These are phyloP conservation scores for Tor tambroides DNA, from an alignment of 2,113 vertebrate species.

Conservation along the genomic window DNA sequence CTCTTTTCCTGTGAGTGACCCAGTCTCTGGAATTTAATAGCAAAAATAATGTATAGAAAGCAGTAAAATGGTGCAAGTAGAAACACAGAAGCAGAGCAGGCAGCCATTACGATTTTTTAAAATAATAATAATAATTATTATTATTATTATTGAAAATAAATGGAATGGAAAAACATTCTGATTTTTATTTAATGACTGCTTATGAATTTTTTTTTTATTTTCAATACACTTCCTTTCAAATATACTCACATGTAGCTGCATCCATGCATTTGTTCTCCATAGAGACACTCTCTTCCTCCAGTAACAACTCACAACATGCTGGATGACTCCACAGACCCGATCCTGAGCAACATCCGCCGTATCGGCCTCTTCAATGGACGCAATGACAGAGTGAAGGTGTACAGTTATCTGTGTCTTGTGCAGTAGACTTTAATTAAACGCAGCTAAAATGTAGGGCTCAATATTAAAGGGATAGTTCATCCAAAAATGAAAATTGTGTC, in stretches of 20 bases:
- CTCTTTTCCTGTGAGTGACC: neutral
- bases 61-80: neutral
- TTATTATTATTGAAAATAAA: neutral
- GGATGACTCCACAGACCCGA: conserved; percentile 88
- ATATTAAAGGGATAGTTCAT: neutral
- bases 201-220: too few relatives aligned
- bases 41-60: conserved; percentile 14
- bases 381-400: conserved; percentile 91
- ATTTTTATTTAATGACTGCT: neutral
- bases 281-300: conserved; percentile 93
- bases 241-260: neutral
- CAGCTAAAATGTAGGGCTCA: neutral
- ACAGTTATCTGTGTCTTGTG: too few relatives aligned
- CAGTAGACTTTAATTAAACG: neutral
- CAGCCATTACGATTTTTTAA: neutral
- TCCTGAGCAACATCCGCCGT: conserved; percentile 90
- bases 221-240: neutral
- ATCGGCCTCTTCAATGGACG: conserved; percentile 93
- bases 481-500: too few relatives aligned
- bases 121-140: too few relatives aligned
- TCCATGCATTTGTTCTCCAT: conserved; percentile 35
- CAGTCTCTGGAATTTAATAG: neutral
- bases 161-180: neutral
- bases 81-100: neutral
- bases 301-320: conserved; percentile 98